Evolutionary conservation across 2,797 vertebrate genomes (phyloP).

Genomic region (Halcyon smyrnensis): DNA sequence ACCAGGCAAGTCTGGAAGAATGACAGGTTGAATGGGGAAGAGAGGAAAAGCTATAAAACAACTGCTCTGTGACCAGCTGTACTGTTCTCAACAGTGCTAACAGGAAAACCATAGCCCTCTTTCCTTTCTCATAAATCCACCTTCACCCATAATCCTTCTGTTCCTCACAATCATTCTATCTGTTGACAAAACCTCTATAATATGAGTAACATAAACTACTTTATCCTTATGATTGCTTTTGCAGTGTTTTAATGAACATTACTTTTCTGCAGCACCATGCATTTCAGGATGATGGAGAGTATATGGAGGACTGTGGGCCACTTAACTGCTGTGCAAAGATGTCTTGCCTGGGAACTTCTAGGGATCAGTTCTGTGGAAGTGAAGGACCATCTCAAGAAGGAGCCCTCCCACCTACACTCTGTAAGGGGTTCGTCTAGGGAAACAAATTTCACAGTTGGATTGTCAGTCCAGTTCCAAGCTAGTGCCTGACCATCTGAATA

Average conservation of each 20-base stretch:
- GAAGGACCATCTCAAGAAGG: neutral
- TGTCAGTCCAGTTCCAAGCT: neutral
- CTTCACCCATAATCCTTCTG: neutral
- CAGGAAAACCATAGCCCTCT: neutral
- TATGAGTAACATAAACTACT: neutral
- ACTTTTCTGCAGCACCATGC: neutral
- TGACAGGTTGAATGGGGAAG: neutral
- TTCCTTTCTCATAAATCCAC: neutral
- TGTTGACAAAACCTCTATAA: neutral
- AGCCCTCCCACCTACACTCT: neutral
- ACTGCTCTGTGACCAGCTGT: fast-evolving
- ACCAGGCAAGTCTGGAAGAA: neutral
- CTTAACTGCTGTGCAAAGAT: neutral
- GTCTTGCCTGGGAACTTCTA: neutral
- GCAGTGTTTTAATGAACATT: neutral
- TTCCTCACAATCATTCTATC: neutral
- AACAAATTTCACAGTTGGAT: neutral
- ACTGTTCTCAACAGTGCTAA: neutral
- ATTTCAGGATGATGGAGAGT: neutral
- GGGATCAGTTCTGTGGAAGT: neutral
- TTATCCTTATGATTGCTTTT: neutral
- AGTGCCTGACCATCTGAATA: neutral
- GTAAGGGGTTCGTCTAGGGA: neutral
- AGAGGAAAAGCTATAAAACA: neutral
- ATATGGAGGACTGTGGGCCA: neutral